Evolutionary conservation across 2,888 invertebrate species (phyloP).

Genomic region (Scrobipalpa atriplicella): DNA sequence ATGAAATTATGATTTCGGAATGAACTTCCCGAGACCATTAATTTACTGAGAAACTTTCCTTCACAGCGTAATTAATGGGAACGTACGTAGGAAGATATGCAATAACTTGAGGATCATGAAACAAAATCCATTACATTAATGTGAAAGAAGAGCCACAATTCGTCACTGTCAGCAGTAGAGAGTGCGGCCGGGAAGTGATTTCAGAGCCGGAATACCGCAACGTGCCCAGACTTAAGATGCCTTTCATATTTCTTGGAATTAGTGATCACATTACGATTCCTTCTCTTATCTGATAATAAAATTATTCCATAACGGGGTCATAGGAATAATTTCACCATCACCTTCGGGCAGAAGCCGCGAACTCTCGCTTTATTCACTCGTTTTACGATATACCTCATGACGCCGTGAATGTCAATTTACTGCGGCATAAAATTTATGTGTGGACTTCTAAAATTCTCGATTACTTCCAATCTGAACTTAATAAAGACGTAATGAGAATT

Average conservation of each 20-base stretch:
- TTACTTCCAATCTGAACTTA: slow-evolving; percentile 6
- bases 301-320: slow-evolving; percentile 21
- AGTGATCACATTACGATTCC: slow-evolving; percentile 48
- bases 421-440: slow-evolving; percentile 27
- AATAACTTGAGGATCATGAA: slow-evolving; percentile 73
- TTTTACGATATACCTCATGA: slow-evolving; percentile 27
- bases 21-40: slow-evolving; percentile 20
- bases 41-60: slow-evolving; percentile 28
- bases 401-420: slow-evolving; percentile 30
- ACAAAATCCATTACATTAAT: slow-evolving; percentile 79
- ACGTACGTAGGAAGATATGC: slow-evolving; percentile 62
- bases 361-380: slow-evolving; percentile 23
- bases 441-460: slow-evolving; percentile 22
- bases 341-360: slow-evolving; percentile 14
- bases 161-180: slow-evolving; percentile 73
- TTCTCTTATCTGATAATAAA: neutral
- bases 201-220: slow-evolving; percentile 73
- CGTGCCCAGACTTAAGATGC: slow-evolving; percentile 70
- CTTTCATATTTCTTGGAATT: slow-evolving; percentile 72
- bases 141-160: slow-evolving; percentile 78
- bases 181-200: slow-evolving; percentile 77
- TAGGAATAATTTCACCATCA: slow-evolving; percentile 27
- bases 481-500: slow-evolving; percentile 24
- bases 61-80: slow-evolving; percentile 49
- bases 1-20: slow-evolving; percentile 19